Percentiles rank a stretch among this genome's conserved stretches.
phyloP scores from a whole-genome alignment of 2,888 invertebrate species.

The Ypsolopha scabrella region DNA sequence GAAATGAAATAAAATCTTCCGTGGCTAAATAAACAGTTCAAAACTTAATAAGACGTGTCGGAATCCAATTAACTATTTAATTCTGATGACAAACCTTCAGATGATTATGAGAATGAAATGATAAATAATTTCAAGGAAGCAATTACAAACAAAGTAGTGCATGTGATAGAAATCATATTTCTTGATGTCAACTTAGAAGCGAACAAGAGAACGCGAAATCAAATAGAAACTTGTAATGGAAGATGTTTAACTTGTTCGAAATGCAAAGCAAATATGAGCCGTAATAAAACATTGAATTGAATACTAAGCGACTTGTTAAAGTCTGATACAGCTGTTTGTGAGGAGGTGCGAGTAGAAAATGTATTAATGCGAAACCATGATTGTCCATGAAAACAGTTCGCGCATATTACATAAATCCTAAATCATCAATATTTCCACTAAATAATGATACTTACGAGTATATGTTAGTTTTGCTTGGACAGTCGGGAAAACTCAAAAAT shows the following conservation, averaged over 20 bases:
- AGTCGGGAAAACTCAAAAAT: no score
- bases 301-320: slow-evolving; percentile 46
- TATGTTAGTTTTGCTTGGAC: no score
- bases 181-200: slow-evolving; percentile 37
- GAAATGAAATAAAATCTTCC: neutral
- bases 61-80: neutral
- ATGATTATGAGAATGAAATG: neutral
- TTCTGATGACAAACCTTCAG: neutral
- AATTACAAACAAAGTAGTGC: slow-evolving; percentile 42
- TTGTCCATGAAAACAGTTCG: neutral
- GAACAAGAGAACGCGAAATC: slow-evolving; percentile 55
- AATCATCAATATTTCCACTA: no score
- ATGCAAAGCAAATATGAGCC: slow-evolving; percentile 50
- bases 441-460: no score
- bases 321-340: slow-evolving; percentile 36
- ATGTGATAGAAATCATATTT: slow-evolving; percentile 64
- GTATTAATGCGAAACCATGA: slow-evolving; percentile 16
- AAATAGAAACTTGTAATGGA: slow-evolving; percentile 70
- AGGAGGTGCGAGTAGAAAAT: slow-evolving; percentile 35
- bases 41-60: neutral
- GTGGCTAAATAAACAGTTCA: neutral
- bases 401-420: no score
- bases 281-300: slow-evolving; percentile 64
- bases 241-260: slow-evolving; percentile 58
- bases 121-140: neutral